Evolutionary conservation across 1,140 invertebrate genomes (phyloP).

Genomic region (Panagrolaimus sp.): DNA sequence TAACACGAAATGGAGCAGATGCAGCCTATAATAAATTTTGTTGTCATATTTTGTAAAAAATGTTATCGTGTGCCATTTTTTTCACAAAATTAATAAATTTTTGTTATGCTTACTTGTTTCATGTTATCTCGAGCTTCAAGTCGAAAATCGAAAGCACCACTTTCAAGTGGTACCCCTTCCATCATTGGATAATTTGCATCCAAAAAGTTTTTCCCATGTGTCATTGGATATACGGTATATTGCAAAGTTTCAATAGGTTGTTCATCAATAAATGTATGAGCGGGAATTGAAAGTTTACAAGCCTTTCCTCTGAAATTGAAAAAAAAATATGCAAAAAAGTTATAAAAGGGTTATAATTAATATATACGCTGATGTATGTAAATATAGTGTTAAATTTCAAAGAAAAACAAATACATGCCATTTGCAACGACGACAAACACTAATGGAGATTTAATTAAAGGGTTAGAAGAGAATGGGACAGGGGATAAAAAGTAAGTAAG

Average conservation of each 20-base stretch:
- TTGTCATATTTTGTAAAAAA: background rate
- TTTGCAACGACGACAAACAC: too few species aligned
- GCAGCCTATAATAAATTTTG: conserved; percentile 1
- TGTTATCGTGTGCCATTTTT: too few species aligned
- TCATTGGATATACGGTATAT: background rate
- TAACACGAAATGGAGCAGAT: background rate
- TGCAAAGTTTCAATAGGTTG: background rate
- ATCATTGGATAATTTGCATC: background rate
- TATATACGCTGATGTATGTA: too few species aligned
- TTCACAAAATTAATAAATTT: too few species aligned
- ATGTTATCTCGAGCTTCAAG: conserved; percentile 6
- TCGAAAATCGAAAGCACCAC: background rate
- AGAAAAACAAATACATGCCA: too few species aligned
- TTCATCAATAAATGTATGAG: conserved; percentile 7
- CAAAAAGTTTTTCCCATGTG: conserved; percentile 3
- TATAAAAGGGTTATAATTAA: too few species aligned
- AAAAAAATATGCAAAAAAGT: background rate
- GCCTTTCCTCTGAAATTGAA: conserved; percentile 4
- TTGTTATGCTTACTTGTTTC: background rate
- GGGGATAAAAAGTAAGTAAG: too few species aligned
- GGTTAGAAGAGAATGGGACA: too few species aligned
- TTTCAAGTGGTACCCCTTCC: background rate
- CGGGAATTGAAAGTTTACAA: background rate
- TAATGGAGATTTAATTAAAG: too few species aligned
- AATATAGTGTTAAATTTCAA: too few species aligned